These are phyloP conservation scores for Pangasius mekongensis DNA, from an alignment of 2,797 vertebrate species.

Conservation along the genomic window DNA sequence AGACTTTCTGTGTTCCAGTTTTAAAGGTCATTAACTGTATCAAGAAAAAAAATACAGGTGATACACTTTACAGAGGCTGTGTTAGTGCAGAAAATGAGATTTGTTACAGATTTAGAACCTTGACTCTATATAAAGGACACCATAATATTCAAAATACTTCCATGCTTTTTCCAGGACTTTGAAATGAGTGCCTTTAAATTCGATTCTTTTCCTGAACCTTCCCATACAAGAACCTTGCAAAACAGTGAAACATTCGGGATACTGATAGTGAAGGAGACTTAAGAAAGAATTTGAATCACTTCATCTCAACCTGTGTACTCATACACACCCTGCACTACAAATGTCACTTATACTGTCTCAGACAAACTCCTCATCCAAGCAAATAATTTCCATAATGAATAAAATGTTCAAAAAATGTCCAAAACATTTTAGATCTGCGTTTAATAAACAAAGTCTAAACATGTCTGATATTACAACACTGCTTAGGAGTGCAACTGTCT, in stretches of 20 bases:
- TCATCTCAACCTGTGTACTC: not conserved
- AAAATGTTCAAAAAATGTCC: not conserved
- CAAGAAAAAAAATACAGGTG: not conserved
- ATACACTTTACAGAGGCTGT: not conserved
- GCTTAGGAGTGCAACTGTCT: not conserved
- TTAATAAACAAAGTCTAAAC: not conserved
- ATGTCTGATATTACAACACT: not conserved
- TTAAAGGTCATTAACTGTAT: slow-evolving; percentile 15
- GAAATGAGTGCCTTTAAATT: not conserved
- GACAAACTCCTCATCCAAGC: not conserved
- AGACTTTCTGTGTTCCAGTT: not conserved
- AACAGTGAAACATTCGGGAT: not conserved
- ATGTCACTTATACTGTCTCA: not conserved
- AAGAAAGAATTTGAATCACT: not conserved
- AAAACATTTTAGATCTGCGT: not conserved
- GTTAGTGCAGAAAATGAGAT: not conserved
- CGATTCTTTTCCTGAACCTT: not conserved
- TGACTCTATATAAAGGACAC: not conserved
- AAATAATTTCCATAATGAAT: not conserved
- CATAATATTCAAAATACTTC: not conserved
- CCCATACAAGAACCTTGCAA: not conserved
- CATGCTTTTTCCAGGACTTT: not conserved
- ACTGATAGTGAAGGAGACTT: not conserved
- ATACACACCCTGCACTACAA: not conserved
- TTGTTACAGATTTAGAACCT: not conserved